Conservation (phyloP, 1,140 invertebrate species). For the Aphaenogaster rudis region DNA sequence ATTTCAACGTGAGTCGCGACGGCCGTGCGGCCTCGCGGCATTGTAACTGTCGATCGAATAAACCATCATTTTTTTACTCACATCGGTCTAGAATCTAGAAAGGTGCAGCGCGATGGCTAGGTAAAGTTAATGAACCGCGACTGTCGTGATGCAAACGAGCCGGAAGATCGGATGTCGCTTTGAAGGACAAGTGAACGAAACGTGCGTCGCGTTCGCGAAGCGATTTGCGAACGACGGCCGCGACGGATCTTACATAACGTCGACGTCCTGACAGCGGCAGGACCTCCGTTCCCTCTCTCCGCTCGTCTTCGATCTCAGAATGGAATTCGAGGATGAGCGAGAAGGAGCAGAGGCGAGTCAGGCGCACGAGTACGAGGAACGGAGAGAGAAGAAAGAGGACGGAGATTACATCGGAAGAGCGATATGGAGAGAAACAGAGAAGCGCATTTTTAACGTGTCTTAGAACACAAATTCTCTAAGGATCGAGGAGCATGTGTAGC, state of each 20-base stretch:
- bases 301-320: slow-evolving; percentile 55
- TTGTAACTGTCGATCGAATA: slow-evolving; percentile 1
- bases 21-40: neutral
- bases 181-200: slow-evolving; percentile 42
- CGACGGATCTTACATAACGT: slow-evolving; percentile 65
- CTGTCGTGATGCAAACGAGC: neutral
- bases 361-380: slow-evolving; percentile 1
- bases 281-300: slow-evolving; percentile 60
- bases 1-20: slow-evolving; percentile 10
- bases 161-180: slow-evolving; percentile 40
- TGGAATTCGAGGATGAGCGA: slow-evolving; percentile 70
- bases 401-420: slow-evolving; percentile 4
- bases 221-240: slow-evolving; percentile 13
- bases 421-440: slow-evolving; percentile 14
- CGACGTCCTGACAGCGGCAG: slow-evolving; percentile 49
- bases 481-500: neutral
- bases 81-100: slow-evolving; percentile 9
- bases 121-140: slow-evolving; percentile 48
- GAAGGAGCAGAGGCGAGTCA: slow-evolving; percentile 52
- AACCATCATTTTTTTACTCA: slow-evolving; percentile 19
- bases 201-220: neutral
- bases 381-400: slow-evolving; percentile 29
- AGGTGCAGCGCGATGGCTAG: neutral
- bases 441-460: slow-evolving; percentile 3
- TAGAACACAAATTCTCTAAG: neutral